Percentiles rank a stretch among this genome's conserved stretches.
Evolutionary conservation across 1,140 invertebrate species (phyloP).

Genomic region (Drosophila ficusphila): DNA sequence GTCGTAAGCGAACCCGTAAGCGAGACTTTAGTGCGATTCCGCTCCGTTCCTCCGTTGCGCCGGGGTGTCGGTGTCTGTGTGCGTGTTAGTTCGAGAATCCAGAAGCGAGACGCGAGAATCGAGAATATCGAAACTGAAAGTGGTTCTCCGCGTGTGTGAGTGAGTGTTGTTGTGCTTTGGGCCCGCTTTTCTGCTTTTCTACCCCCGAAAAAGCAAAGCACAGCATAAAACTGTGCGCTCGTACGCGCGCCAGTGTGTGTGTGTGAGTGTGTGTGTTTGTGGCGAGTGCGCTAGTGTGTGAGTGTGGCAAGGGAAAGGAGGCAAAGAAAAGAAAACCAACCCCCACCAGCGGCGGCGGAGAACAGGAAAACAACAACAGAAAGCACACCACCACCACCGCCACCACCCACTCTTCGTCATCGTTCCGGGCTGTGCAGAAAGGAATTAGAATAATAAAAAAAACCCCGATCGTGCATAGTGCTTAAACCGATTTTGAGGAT

Average conservation of each 20-base stretch:
- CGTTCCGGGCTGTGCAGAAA: slow-evolving; percentile 17
- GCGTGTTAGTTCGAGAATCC: slow-evolving; percentile 60
- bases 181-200: slow-evolving; percentile 74
- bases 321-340: slow-evolving; percentile 75
- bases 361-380: slow-evolving; percentile 59
- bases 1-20: slow-evolving; percentile 79
- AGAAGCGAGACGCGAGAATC: slow-evolving; percentile 27
- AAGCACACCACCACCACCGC: slow-evolving; percentile 44
- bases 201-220: slow-evolving; percentile 81
- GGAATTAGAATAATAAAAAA: neutral
- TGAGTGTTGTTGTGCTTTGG: slow-evolving; percentile 19
- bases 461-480: slow-evolving; percentile 29
- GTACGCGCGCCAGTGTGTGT: slow-evolving; percentile 39
- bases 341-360: slow-evolving; percentile 69
- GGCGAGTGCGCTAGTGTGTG: slow-evolving; percentile 37
- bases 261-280: slow-evolving; percentile 24
- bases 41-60: slow-evolving; percentile 70
- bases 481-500: slow-evolving; percentile 11
- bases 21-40: slow-evolving; percentile 80
- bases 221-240: slow-evolving; percentile 78
- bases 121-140: slow-evolving; percentile 80
- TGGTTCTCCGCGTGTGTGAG: slow-evolving; percentile 59
- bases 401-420: slow-evolving; percentile 75
- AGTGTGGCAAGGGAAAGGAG: slow-evolving; percentile 37
- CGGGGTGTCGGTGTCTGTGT: slow-evolving; percentile 46